A percentile compares a stretch with the other conserved stretches of the same genome.
phyloP scores from a whole-genome alignment of 2,888 invertebrate species.

The Lochmaea capreae region DNA sequence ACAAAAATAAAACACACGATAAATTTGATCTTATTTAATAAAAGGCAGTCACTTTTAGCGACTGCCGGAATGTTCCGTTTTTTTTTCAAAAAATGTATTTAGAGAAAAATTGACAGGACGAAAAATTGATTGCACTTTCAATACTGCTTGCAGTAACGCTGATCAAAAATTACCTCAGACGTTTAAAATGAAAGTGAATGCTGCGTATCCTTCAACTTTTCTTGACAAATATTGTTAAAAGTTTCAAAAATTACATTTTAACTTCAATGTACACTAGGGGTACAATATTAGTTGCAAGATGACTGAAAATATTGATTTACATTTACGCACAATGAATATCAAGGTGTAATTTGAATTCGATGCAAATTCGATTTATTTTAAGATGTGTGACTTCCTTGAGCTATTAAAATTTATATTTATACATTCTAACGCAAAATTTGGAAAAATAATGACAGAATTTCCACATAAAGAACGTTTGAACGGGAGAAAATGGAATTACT shows the following conservation, averaged over 20 bases:
- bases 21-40: slow-evolving; percentile 65
- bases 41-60: slow-evolving; percentile 63
- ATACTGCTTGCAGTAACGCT: not conserved
- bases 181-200: not conserved
- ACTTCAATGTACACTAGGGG: slow-evolving; percentile 25
- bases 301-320: not conserved
- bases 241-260: slow-evolving; percentile 18
- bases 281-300: slow-evolving; percentile 17
- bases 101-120: slow-evolving; percentile 31
- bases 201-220: slow-evolving; percentile 27
- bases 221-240: slow-evolving; percentile 22
- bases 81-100: slow-evolving; percentile 29
- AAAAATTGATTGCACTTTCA: slow-evolving; percentile 25
- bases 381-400: no score
- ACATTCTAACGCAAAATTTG: no score
- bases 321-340: not conserved
- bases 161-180: not conserved
- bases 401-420: no score
- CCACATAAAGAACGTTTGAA: no score
- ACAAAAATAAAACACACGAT: slow-evolving; percentile 68
- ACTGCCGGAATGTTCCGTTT: slow-evolving; percentile 65
- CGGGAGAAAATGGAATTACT: no score
- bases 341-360: not conserved
- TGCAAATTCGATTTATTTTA: not conserved
- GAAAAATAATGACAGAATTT: no score